Base-by-base conservation (phyloP, 2,113 vertebrate species). In the Anarhynchus alexandrinus region DNA sequence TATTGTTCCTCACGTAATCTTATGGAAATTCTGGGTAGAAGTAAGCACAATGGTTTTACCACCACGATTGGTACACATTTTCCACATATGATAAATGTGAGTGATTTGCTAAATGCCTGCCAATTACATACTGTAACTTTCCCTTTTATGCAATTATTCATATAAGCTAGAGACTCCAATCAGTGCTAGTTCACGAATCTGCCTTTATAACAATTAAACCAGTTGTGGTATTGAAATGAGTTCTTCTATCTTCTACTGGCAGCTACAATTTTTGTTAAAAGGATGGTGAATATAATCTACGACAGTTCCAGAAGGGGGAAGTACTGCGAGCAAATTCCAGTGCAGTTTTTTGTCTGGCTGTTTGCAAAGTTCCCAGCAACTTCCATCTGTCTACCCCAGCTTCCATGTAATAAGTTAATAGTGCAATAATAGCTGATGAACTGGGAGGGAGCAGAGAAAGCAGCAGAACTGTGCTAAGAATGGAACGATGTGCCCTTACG, bases 231-330 rank as follows among this genome's bases (percentile, higher is more conserved):
- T 85, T 95, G 88, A 97, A 97, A 97, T 94, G 82, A 88, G 79
- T 91, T 97, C 91, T 91, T 95, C 82, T 77, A 52, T 90, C 82
- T 96, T 97, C 96, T 96, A 96, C 86, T 93, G 88, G 96, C 93
- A 97, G 94, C 96, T 93, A 86, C 82, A 94, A 66, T 96, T 96
- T 92, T 95, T 93, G 93, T 96, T 96, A 90, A 90, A 96, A 95
- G 95, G 32, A 74, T 61, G 55, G 83, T 19, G 34, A 27, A 21
- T 15, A 30, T 88, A 91, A 95, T 96, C 82, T 92, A 62, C 76
- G 80, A 38, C 81, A 38, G 65, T 95, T 97, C 92, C 94, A 81
- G 90, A 88, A 93, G 54, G 20, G 66, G 72, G 77, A 97, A 90
- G 72, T 79, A 94, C 61, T 87, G 78, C 61, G 69, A 87, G 91